Evolutionary conservation across 53 echinoderm and acorn worm genomes (phyloP).

Genomic region (Henricia sp.): DNA sequence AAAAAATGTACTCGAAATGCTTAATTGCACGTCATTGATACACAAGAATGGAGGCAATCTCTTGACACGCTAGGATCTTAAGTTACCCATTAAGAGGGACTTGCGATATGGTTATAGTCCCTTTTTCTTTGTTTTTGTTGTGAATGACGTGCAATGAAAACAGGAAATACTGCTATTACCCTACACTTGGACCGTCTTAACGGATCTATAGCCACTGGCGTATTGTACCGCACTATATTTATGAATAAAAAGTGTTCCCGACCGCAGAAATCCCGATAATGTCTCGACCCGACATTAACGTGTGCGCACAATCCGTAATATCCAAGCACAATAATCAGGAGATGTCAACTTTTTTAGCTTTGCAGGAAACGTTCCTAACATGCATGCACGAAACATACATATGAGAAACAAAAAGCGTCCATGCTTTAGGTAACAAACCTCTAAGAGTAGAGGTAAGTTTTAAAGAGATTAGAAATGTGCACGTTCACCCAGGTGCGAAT

Average conservation of each 20-base stretch:
- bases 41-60: background rate
- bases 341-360: no score
- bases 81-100: background rate
- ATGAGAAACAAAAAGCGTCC: no score
- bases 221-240: background rate
- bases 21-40: slow-evolving; percentile 17
- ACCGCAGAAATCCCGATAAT: background rate
- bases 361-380: no score
- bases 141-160: background rate
- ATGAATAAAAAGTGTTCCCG: background rate
- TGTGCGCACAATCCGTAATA: background rate
- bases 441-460: no score
- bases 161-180: background rate
- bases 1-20: slow-evolving; percentile 21
- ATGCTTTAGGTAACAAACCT: no score
- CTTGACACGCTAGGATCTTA: background rate
- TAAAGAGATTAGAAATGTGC: no score
- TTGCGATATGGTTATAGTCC: background rate
- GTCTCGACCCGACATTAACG: background rate
- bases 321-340: background rate
- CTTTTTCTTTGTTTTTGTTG: background rate
- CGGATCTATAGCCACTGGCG: background rate
- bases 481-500: no score
- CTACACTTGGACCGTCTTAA: background rate
- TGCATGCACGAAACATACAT: no score